Conservation (phyloP, 1,140 invertebrate species). For the Venustaconcha ellipsiformis region DNA sequence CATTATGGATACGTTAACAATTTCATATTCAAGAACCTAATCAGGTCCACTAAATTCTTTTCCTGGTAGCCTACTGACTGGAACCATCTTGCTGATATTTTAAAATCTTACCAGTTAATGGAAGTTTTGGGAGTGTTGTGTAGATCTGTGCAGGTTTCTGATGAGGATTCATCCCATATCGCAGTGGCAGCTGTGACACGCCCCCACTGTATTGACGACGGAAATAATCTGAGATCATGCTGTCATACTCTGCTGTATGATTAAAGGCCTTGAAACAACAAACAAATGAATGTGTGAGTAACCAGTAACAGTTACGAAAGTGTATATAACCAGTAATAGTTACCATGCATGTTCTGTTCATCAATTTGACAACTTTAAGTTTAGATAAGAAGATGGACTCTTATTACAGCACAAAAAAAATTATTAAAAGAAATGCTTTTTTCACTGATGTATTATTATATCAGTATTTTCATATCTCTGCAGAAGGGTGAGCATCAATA, state of each 20-base stretch:
- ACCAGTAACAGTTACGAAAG: not conserved
- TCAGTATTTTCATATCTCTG: too few species aligned
- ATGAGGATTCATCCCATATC: constrained; percentile 99
- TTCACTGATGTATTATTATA: too few species aligned
- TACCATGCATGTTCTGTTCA: not conserved
- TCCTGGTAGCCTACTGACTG: too few species aligned
- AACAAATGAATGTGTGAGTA: not conserved
- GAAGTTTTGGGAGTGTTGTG: constrained; percentile 84
- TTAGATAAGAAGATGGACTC: too few species aligned
- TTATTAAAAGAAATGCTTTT: too few species aligned
- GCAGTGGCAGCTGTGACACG: constrained; percentile 82
- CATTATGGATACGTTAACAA: too few species aligned
- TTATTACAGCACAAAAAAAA: too few species aligned
- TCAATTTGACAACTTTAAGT: too few species aligned
- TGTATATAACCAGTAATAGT: not conserved
- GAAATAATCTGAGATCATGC: constrained; percentile 96
- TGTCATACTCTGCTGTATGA: constrained; percentile 94
- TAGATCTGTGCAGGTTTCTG: constrained; percentile 95
- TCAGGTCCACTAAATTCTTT: too few species aligned
- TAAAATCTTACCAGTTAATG: constrained; percentile 77
- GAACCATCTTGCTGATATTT: too few species aligned
- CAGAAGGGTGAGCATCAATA: too few species aligned
- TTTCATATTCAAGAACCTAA: too few species aligned
- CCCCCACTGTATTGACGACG: constrained; percentile 87
- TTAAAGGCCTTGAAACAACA: constrained; percentile 88